Base-by-base conservation (phyloP, 1,140 invertebrate genomes). In the Drosophila ananassae region DNA sequence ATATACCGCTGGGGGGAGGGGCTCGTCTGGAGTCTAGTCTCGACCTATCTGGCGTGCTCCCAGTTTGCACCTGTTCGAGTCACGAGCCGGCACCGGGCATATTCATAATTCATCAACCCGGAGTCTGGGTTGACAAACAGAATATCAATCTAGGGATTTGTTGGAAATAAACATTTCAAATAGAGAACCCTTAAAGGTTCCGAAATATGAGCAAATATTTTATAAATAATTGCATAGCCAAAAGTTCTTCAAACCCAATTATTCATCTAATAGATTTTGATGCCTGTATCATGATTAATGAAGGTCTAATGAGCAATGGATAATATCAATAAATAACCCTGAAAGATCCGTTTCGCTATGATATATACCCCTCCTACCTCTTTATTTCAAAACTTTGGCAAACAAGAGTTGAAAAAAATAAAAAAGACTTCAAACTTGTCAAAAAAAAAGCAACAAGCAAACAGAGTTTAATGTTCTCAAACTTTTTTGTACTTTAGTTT, bases 81-180 rank as follows among this genome's bases (percentile, higher is more conserved):
- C 66, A 69, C 66, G 66, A 69, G 66, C 64, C 66, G 34, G 6
- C 34, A 25, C 32, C 51, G 34, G 32, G 64, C 32, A 13, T 56
- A 69, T 69, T 69, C 51, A 69, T 69, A 69, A 69, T 69, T 69
- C 44, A 69, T 69, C 51, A 69, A 41, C 17, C 61, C 46, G 25
- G 39, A 21, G 50, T 66, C 61, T 68, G 66, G 64, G 21, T 22
- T 24, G 17, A 39, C 17, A 22, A 17, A n/a, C 30, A 24, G 12
- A 12, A n/a, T 10, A 66, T 44, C 25, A 22, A 47, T 17, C 48
- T 54, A 47, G 54, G 50, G 50, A 13, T 30, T 9, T 25, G 2
- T 6, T 3, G 41, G 41, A 5, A 13, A 50, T 32, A 5, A 1
- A 24, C 0, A 13, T 22, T 10, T 10, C 21, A 47, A 24, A 21